Base-by-base conservation (phyloP, 2,113 vertebrate genomes). In the Boulengeromyrus knoepffleri region DNA sequence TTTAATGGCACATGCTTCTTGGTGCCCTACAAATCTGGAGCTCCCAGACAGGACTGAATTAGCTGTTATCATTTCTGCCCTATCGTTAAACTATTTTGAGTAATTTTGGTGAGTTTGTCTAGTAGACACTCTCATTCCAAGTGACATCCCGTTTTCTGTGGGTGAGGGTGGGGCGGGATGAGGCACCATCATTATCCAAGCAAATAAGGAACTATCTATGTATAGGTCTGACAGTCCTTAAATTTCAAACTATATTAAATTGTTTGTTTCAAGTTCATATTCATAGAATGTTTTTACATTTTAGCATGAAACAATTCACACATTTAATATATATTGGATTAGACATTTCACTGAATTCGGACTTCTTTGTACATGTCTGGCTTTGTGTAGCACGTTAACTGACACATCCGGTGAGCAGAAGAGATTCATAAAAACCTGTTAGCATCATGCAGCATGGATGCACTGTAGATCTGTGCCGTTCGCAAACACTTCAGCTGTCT, bases 21-120 rank as follows among this genome's bases (percentile, higher is more conserved):
- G 90, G 70, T 89, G 52, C 89, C 91, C 88, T 91, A 88, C 85
- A 91, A 90, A 90, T 91, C 66, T 90, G 85, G 85, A 49, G 74
- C 89, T 90, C 70, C 85, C 83, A 91, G 90, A 90, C 49, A 36
- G 77, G 70, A 85, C 88, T 88, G 88, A 50, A 92, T 88, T 89
- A 87, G 88, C 45, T 50, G n/a, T 50, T 50, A 15, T 31, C 24
- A 27, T 50, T 86, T 86, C 21, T 86, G 24, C 47, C 47, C 46
- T 27, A 27, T 47, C 45, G 74, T 84, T 45, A n/a, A 36, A 56
- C 70, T 31, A 87, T 52, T 56, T 4, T 87, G 31, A 53, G 31
- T 56, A 36, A 56, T 53, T 52, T 42, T 53, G 31, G 47, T 39
- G 31, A 31, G 50, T 39, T 53, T 87, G 47, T 53, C 27, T 53